Conservation (phyloP, 2,888 invertebrate genomes). For the Andrena minutula region DNA sequence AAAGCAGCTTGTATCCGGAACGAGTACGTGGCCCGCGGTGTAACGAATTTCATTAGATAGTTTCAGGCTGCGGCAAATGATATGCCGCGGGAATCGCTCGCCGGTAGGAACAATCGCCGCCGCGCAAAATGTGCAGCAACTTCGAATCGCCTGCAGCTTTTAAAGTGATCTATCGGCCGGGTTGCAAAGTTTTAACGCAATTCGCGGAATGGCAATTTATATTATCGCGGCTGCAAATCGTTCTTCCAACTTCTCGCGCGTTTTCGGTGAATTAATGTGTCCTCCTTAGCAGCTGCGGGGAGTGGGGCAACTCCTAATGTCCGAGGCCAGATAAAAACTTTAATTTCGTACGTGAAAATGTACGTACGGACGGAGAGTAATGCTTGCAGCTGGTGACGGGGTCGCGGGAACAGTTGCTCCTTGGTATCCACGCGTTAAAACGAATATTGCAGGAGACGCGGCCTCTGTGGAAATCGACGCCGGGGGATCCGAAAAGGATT, state of each 20-base stretch:
- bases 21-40: constrained; percentile 49
- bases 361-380: neutral
- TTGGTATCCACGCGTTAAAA: neutral
- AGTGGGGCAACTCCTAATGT: neutral
- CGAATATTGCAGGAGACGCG: neutral
- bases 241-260: constrained; percentile 21
- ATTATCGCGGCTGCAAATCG: constrained; percentile 23
- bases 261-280: constrained; percentile 30
- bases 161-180: constrained; percentile 15
- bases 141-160: constrained; percentile 10
- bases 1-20: constrained; percentile 74
- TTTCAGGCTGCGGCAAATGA: constrained; percentile 35
- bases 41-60: constrained; percentile 58
- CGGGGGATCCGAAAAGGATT: constrained; percentile 3
- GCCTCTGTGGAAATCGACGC: neutral
- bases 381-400: constrained; percentile 16
- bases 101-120: neutral
- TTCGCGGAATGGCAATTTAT: constrained; percentile 18
- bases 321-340: constrained; percentile 41
- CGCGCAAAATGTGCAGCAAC: neutral
- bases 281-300: neutral
- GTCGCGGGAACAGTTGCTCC: neutral
- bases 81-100: constrained; percentile 37
- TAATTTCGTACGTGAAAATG: constrained; percentile 30
- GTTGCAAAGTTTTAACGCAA: constrained; percentile 11